These are phyloP conservation scores for Galerucella calmariensis DNA, from an alignment of 2,888 invertebrate species.

Conservation along the genomic window DNA sequence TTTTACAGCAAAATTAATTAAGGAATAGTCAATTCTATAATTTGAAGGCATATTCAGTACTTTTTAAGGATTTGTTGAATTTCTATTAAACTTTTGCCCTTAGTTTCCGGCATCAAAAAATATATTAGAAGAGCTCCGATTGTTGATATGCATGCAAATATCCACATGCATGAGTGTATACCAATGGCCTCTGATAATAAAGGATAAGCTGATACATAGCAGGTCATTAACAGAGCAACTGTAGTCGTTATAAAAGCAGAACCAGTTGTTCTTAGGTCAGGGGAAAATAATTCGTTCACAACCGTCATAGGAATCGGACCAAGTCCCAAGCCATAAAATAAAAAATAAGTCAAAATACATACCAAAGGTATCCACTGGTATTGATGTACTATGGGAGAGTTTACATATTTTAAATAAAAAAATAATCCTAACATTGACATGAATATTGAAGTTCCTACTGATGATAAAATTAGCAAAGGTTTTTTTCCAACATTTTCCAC, in stretches of 20 bases:
- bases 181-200: slow-evolving; percentile 17
- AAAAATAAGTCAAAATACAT: slow-evolving; percentile 12
- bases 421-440: background rate
- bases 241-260: slow-evolving; percentile 14
- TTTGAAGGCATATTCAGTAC: background rate
- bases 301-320: slow-evolving; percentile 31
- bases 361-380: background rate
- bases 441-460: background rate
- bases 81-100: slow-evolving; percentile 32
- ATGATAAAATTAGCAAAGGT: slow-evolving; percentile 1
- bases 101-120: slow-evolving; percentile 33
- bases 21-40: too few species aligned
- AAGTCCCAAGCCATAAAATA: slow-evolving; percentile 23
- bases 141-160: slow-evolving; percentile 15
- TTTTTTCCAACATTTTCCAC: slow-evolving; percentile 10
- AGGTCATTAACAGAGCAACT: background rate
- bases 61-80: slow-evolving; percentile 17
- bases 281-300: slow-evolving; percentile 27
- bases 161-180: slow-evolving; percentile 35
- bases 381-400: background rate
- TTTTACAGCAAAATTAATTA: too few species aligned
- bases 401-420: slow-evolving; percentile 9
- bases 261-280: slow-evolving; percentile 21
- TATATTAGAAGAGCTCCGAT: slow-evolving; percentile 22
- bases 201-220: slow-evolving; percentile 24